Base-by-base conservation (phyloP, 92 coral and sea anemone species). In the Ricordea florida region DNA sequence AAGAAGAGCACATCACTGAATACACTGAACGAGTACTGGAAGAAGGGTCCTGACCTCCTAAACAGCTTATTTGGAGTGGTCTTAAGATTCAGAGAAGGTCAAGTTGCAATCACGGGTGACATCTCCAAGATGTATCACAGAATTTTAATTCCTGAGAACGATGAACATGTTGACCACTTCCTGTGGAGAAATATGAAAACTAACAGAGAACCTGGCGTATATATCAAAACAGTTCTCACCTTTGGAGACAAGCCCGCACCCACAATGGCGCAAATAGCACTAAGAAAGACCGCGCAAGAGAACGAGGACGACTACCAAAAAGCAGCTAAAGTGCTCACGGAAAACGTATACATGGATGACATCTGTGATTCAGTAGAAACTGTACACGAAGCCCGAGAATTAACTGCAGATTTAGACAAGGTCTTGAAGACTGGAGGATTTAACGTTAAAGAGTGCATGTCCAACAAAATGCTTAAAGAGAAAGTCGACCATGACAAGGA, bases 211-310 rank as follows among this genome's bases (percentile, higher is more conserved):
- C 87, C 92, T 18, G 92, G 74, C 49, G 57, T 48, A 6, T 81
- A 81, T 17, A 53, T 81, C n/a, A 72, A 81, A 23, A 81, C 87
- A 8, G 88, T 88, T 13, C 73, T 83, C 4, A 82, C 89, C 3
- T 83, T 83, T 21, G 89, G 93, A 15, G 89, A 88, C 69, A 83
- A 83, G 74, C 93, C 89, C 0, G 85, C 88, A 9, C 92, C 90
- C 7, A 82, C 90, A 4, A 66, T 77, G 84, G 84, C 76, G 6
- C 76, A 77, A 69, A 77, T 77, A 14, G 71, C 81, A 2, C 42
- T 87, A 14, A 44, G 85, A 27, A 87, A 76, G 28, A 87, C 85
- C 0, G 93, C 86, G 31, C 52, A 76, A 43, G 77, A 68, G 7
- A 52, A 43, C 27, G 35, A 61, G 35, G 57, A 24, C 28, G 37